phyloP scores from a whole-genome alignment of 2,888 invertebrate species.

The Mayetiola destructor region DNA sequence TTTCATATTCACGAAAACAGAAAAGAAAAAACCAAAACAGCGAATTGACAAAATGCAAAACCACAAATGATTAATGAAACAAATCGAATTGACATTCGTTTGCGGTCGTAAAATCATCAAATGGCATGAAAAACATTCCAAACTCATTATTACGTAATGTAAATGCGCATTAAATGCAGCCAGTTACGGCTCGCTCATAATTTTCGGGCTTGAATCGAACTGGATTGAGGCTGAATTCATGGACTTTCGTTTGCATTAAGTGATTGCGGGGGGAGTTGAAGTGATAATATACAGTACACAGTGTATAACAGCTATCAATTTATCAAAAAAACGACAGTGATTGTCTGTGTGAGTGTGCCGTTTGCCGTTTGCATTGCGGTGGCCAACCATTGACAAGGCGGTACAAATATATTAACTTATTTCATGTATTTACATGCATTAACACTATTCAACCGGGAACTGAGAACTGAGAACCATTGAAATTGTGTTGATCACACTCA shows the following conservation, averaged over 20 bases:
- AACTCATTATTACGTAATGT: constrained; percentile 11
- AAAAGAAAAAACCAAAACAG: too few relatives aligned
- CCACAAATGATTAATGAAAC: constrained; percentile 9
- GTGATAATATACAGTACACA: neutral
- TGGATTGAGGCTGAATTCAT: neutral
- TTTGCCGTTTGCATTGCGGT: constrained; percentile 5
- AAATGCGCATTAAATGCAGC: too few relatives aligned
- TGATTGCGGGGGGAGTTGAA: neutral
- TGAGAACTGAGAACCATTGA: too few relatives aligned
- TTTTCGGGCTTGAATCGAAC: too few relatives aligned
- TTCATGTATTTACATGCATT: constrained; percentile 11
- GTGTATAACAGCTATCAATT: constrained; percentile 3
- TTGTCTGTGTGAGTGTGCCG: neutral
- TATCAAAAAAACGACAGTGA: too few relatives aligned
- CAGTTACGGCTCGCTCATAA: too few relatives aligned
- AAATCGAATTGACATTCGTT: constrained; percentile 12
- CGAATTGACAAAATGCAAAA: neutral
- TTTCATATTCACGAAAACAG: too few relatives aligned
- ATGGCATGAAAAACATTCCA: constrained; percentile 1
- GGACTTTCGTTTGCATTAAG: too few relatives aligned
- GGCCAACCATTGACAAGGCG: constrained; percentile 8
- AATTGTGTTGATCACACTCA: constrained; percentile 5
- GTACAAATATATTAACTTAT: constrained; percentile 2
- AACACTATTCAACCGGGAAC: neutral
- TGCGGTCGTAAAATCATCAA: constrained; percentile 11